Evolutionary conservation across 2,113 vertebrate species (phyloP), one percentile per base, ranked within the genome.

Genomic region (Brachyhypopomus occidentalis): DNA sequence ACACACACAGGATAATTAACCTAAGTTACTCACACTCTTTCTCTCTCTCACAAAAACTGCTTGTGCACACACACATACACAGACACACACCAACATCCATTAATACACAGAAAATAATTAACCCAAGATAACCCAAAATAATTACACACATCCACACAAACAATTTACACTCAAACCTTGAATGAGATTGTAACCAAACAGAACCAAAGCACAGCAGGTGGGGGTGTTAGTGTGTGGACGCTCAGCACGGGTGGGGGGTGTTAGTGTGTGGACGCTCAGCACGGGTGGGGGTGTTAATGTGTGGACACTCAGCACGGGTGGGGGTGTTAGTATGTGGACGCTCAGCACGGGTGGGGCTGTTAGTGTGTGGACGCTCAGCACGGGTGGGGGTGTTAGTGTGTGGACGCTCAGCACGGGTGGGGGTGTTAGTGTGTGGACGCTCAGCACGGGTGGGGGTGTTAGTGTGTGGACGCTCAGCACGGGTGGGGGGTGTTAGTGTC

Each of bases 1-100:
- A 67, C 70, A 84, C 72, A 78, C 41, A 41, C 41, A 8, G 62
- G 62, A 84, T 87, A 78, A 87, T 87, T 85, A 78, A 84, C 83
- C 78, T 72, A 48, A 20, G 58, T 45, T 82, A 56, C 67, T 77
- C 72, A 78, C 41, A 41, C 9, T 41, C 41, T 41, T 9, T 41
- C 41, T 41, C 41, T 41, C 41, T 30, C 30, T 30, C 30, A 30
- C 30, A 30, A 30, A 30, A 30, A 30, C 30, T 30, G 30, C 30
- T 30, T 30, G 30, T 30, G 30, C 78, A 82, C 75, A 64, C 58
- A 73, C 22, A 77, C 17, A 20, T 30, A 71, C 20, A 55, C 66
- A 72, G 22, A 69, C 60, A 38, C 59, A 72, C 30, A 59, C 48
- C 48, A 4, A 36, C 64, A 41, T 9, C 41, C 41, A 41, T 41